Evolutionary conservation across 2,797 vertebrate species (phyloP).

Genomic region (Melanotaenia trifasciata): DNA sequence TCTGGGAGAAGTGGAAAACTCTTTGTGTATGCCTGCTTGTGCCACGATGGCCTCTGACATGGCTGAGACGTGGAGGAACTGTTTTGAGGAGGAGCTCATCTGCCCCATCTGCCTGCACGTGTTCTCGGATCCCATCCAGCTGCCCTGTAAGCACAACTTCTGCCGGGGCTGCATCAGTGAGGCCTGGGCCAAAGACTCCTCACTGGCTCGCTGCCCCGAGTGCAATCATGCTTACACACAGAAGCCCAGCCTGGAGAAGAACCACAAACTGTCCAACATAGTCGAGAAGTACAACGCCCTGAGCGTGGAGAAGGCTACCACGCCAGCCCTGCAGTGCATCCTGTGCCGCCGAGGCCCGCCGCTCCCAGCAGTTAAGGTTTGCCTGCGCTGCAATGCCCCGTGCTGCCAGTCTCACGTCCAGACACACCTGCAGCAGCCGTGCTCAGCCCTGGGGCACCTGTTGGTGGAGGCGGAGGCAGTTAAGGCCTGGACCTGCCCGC

Average conservation of each 20-base stretch:
- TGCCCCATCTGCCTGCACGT: constrained; percentile 99
- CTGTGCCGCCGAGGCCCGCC: constrained; percentile 96
- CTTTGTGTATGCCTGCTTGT: constrained; percentile 69
- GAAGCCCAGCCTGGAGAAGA: constrained; percentile 98
- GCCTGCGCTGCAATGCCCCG: constrained; percentile 96
- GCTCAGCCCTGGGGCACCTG: constrained; percentile 96
- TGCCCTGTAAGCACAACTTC: constrained; percentile 99
- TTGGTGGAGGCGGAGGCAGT: constrained; percentile 97
- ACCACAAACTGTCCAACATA: constrained; percentile 99
- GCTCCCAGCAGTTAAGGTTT: constrained; percentile 96
- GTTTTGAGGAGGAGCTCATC: constrained; percentile 99
- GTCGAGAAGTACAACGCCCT: constrained; percentile 98
- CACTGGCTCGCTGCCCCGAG: constrained; percentile 96
- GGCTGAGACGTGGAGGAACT: constrained; percentile 99
- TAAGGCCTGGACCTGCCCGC: constrained; percentile 98
- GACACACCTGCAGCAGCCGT: constrained; percentile 99
- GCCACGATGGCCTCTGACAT: constrained; percentile 83
- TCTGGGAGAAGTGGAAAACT: constrained; percentile 42
- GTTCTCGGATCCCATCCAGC: constrained; percentile 98
- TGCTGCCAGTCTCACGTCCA: constrained; percentile 99
- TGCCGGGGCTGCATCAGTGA: constrained; percentile 98
- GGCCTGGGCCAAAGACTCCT: constrained; percentile 97
- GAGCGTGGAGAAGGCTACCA: constrained; percentile 77
- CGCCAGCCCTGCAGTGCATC: constrained; percentile 91
- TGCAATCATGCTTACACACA: constrained; percentile 99